phyloP scores from a whole-genome alignment of 2,797 vertebrate species.

The Poeciliopsis paucimaculata region DNA sequence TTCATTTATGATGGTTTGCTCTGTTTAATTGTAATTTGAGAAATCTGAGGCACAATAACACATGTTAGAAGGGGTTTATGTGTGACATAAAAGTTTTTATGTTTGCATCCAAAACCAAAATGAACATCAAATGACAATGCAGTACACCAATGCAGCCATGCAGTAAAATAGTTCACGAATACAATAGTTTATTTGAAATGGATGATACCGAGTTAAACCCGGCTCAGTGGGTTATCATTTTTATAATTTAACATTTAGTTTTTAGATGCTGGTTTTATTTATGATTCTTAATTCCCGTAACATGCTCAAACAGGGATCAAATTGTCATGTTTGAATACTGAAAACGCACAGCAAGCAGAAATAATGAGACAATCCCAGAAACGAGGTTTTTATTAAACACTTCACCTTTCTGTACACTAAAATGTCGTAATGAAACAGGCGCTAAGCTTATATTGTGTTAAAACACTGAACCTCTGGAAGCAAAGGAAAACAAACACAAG shows the following conservation, averaged over 20 bases:
- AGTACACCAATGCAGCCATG: not conserved
- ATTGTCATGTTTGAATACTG: not conserved
- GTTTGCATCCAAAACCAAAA: not conserved
- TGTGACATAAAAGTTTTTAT: not conserved
- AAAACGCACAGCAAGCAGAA: not conserved
- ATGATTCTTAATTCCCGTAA: not conserved
- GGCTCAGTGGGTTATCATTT: not conserved
- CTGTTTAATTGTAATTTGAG: not conserved
- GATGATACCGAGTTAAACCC: not conserved
- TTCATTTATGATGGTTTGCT: not conserved
- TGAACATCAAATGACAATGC: not conserved
- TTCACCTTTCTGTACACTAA: slow-evolving; percentile 56
- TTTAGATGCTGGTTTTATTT: not conserved
- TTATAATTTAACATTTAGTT: not conserved
- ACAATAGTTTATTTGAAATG: not conserved
- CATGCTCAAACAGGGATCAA: not conserved
- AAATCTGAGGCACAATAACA: not conserved
- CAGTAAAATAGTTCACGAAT: not conserved
- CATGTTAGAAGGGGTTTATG: not conserved
- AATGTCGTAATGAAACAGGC: slow-evolving; percentile 54
- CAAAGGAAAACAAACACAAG: slow-evolving; percentile 13
- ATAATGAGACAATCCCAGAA: slow-evolving; percentile 24
- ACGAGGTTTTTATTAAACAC: slow-evolving; percentile 68
- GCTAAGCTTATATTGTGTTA: slow-evolving; percentile 35
- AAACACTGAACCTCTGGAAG: slow-evolving; percentile 40